Evolutionary conservation across 2,888 invertebrate species (phyloP), one percentile per base, ranked within the genome.

Genomic region (Hecatera dysodea): DNA sequence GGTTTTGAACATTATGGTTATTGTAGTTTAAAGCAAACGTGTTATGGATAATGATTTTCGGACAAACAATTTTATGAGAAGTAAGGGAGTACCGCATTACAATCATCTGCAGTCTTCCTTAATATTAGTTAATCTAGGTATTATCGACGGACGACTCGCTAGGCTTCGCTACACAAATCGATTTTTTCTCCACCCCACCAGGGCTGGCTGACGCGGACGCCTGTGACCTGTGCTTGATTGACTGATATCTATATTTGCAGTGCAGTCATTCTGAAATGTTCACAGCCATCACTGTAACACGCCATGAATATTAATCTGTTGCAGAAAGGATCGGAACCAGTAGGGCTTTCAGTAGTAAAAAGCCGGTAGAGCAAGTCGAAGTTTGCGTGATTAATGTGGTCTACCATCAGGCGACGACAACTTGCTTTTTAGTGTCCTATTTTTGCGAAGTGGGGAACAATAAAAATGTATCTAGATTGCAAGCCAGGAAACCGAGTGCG

Each of bases 321-420:
- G 60, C 50, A 59, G 15, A 62, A 56, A 63, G 46, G 52, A 66
- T 64, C 56, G 48, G 53, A 29, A 61, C 62, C 50, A 44, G 39
- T 55, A 42, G 48, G 52, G 70, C 4, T 69, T 68, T 70, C 9
- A 17, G 24, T 66, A 66, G 44, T 76, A 66, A 75, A 76, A 76
- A 50, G 29, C 57, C 36, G 52, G 62, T 53, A 39, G 55, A 56
- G 66, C 48, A 67, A 61, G 68, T 66, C 52, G 62, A 67, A 81
- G 68, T 81, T 77, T 46, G 36, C 66, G 66, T 80, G 77, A 80
- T 79, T 81, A 72, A 81, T 69, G 72, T 56, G 19, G 55, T 62
- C 24, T 57, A 62, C 57, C 76, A 63, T 53, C 52, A 70, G 67
- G 81, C 76, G 70, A 81, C 77, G 56, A 33, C 55, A 63, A 60